phyloP scores from a whole-genome alignment of 2,888 invertebrate species.

The Sabatieria punctata region DNA sequence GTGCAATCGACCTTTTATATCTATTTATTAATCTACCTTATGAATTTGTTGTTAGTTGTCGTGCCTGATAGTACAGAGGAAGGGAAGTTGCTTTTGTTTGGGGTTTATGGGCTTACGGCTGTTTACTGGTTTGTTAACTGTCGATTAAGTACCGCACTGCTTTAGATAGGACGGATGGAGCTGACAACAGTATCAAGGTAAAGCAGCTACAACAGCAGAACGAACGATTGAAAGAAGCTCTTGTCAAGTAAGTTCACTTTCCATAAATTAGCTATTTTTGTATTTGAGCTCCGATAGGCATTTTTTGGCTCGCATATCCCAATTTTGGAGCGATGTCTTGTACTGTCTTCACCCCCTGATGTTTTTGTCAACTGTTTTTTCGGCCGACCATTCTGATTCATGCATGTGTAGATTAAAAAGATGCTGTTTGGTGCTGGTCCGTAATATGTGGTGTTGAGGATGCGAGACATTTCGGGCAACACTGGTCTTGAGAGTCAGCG shows the following conservation, averaged over 20 bases:
- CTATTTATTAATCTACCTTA: no score
- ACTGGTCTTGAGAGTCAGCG: constrained; percentile 85
- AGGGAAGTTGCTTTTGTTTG: no score
- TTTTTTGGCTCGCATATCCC: not conserved
- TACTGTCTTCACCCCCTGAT: not conserved
- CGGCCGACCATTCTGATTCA: not conserved
- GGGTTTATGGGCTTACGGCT: no score
- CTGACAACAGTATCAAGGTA: constrained; percentile 43
- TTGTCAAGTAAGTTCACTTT: constrained; percentile 47
- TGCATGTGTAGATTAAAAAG: not conserved
- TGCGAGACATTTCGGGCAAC: constrained; percentile 79
- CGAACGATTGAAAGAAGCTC: constrained; percentile 68
- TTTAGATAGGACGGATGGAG: no score
- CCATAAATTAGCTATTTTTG: not conserved
- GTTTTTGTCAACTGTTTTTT: not conserved
- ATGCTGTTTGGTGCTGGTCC: not conserved
- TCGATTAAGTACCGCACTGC: no score
- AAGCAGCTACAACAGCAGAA: constrained; percentile 91
- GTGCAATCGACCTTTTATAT: no score
- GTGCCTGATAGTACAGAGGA: no score
- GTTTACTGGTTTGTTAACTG: no score
- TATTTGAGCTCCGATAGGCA: constrained; percentile 15
- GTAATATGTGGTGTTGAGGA: constrained; percentile 36
- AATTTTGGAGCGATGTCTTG: not conserved
- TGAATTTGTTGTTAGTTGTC: no score